Evolutionary conservation across 2,113 vertebrate genomes (phyloP).

Genomic region (Dicrurus megarhynchus): DNA sequence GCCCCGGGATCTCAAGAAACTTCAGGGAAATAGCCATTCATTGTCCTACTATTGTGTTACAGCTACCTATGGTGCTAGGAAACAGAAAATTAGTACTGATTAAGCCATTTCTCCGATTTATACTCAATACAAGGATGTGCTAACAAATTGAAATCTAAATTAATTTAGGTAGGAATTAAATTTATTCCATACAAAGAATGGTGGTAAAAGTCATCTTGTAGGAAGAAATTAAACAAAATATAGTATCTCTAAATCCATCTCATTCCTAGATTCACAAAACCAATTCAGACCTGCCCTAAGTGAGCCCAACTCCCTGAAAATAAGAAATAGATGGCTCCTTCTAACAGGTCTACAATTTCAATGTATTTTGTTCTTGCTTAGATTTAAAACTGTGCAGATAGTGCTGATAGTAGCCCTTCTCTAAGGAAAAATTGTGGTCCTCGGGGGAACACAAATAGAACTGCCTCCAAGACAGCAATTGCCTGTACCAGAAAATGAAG

Average conservation of each 20-base stretch:
- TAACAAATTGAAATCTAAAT: neutral
- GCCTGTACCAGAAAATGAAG: neutral
- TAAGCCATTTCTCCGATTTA: neutral
- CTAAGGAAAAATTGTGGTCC: neutral
- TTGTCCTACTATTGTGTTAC: neutral
- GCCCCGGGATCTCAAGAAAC: conserved; percentile 3
- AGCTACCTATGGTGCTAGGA: neutral
- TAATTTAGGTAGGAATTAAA: neutral
- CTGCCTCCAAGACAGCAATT: neutral
- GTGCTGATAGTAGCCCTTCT: neutral
- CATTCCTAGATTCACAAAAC: neutral
- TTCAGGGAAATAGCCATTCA: conserved; percentile 1
- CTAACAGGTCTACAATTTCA: neutral
- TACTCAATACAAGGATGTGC: neutral
- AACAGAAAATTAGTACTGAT: neutral
- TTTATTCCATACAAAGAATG: neutral
- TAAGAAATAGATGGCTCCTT: neutral
- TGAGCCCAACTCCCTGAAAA: neutral
- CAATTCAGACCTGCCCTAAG: neutral
- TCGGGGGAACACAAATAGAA: neutral
- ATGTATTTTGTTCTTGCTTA: neutral
- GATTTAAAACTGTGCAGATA: neutral
- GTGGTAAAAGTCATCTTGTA: neutral
- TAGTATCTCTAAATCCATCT: neutral
- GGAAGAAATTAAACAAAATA: neutral